Percentiles rank a stretch among this genome's conserved stretches.
These are phyloP conservation scores for Micromussa lordhowensis DNA, from an alignment of 92 coral and sea anemone genomes.

Conservation along the genomic window DNA sequence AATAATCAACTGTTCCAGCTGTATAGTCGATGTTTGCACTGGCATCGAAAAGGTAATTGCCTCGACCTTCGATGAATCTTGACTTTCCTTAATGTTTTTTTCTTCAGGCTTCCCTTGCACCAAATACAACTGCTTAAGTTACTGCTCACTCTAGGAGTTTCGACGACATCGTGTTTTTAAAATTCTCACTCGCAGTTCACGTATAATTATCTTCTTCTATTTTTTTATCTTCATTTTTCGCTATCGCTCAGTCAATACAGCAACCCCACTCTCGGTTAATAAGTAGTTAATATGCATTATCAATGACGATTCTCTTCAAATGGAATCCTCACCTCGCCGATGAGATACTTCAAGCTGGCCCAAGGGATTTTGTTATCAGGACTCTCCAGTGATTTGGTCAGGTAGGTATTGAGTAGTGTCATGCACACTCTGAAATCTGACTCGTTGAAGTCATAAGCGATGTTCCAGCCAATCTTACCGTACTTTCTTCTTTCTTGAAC, in stretches of 20 bases:
- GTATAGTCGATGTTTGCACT: no score
- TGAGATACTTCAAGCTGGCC: constrained; percentile 97
- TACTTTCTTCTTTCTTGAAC: constrained; percentile 97
- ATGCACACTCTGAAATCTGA: constrained; percentile 98
- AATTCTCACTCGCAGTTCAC: not conserved
- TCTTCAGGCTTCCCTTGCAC: no score
- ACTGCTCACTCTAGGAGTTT: no score
- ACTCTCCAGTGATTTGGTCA: constrained; percentile 84
- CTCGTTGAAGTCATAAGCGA: constrained; percentile 99
- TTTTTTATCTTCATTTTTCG: no score
- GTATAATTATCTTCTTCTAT: not conserved
- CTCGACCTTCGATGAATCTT: no score
- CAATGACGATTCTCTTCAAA: not conserved
- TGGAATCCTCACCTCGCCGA: constrained; percentile 84
- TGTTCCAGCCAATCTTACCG: constrained; percentile 99
- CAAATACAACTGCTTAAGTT: no score
- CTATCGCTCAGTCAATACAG: no score
- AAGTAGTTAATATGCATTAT: not conserved
- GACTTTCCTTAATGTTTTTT: no score
- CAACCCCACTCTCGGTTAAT: no score
- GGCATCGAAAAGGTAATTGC: no score
- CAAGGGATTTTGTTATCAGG: constrained; percentile 91
- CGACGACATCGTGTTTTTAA: no score
- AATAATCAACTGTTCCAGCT: no score
- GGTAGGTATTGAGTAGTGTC: constrained; percentile 94